Conservation (phyloP, 2,113 vertebrate genomes). For the Anser brachyrhynchus region DNA sequence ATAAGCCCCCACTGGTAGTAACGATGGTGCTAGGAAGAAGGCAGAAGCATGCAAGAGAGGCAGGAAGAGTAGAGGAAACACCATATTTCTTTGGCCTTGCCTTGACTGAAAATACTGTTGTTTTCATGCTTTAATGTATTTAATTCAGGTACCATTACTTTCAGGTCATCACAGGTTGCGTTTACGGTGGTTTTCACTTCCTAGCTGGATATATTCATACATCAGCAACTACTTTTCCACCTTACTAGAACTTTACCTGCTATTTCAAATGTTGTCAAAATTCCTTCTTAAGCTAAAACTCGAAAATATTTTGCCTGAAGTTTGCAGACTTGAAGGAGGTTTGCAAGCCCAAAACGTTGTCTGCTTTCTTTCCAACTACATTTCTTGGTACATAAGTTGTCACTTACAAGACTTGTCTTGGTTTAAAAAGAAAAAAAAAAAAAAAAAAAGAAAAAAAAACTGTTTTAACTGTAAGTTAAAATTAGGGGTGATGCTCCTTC, state of each 20-base stretch:
- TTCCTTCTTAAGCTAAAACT: neutral
- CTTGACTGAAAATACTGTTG: neutral
- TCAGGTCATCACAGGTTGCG: neutral
- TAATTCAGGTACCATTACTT: neutral
- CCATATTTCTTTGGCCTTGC: neutral
- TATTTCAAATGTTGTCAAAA: slow-evolving; percentile 9
- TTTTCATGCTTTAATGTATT: neutral
- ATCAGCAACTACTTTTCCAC: neutral
- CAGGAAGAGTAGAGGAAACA: neutral
- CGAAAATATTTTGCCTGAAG: neutral
- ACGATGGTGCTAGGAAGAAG: neutral
- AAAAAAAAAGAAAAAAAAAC: too few species aligned
- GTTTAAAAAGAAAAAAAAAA: neutral
- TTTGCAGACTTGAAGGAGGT: neutral
- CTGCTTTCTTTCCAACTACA: neutral
- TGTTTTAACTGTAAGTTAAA: neutral
- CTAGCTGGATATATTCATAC: neutral
- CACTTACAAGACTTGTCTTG: neutral
- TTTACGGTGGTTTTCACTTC: neutral
- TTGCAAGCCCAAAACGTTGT: neutral
- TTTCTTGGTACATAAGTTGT: neutral
- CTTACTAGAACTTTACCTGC: neutral
- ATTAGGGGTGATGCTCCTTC: neutral
- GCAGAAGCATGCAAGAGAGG: neutral
- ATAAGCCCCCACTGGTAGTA: neutral